Evolutionary conservation across 2,113 vertebrate genomes (phyloP), one percentile per base, ranked within the genome.

Genomic region (Chaenogobius annularis): DNA sequence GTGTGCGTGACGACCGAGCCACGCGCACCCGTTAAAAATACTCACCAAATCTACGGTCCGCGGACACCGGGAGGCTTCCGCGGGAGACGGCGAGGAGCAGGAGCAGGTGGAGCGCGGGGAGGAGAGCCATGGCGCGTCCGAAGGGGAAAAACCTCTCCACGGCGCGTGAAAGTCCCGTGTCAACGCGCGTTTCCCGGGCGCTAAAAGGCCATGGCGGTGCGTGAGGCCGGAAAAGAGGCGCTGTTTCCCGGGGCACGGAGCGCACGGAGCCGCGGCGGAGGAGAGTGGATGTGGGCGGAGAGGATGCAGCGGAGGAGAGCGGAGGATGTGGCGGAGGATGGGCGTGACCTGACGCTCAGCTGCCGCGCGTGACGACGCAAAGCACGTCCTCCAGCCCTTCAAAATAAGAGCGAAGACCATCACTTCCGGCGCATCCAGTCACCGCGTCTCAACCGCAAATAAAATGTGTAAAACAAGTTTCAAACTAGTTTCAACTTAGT

Each of bases 31-130:
- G 2, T 1, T 11, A 55, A 22, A 3, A 3, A 17, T 35, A 90
- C 92, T 91, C 84, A 93, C 93, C 93, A 80, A 91, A 80, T 78
- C 87, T 91, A 59, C 77, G 68, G 59, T 93, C 92, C 8, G 89
- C 89, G 55, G 80, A 50, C 9, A 77, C 80, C 69, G 62, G 65
- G 73, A 72, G 52, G 75, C n/a, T n/a, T n/a, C n/a, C 68, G 79
- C 68, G 68, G 10, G 66, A 74, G 70, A n/a, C n/a, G n/a, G n/a
- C n/a, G 86, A 73, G 40, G 68, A 55, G 52, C 73, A 81, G 66
- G 68, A 83, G 87, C 69, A 84, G 75, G 61, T 85, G 62, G 74
- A 82, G 72, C 73, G 68, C 46, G 73, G 83, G 78, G 64, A 82
- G 68, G 47, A 70, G 68, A 50, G 73, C 83, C 93, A 94, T 94